Base-by-base conservation (phyloP, 2,113 vertebrate species). In the Capreolus pygargus region DNA sequence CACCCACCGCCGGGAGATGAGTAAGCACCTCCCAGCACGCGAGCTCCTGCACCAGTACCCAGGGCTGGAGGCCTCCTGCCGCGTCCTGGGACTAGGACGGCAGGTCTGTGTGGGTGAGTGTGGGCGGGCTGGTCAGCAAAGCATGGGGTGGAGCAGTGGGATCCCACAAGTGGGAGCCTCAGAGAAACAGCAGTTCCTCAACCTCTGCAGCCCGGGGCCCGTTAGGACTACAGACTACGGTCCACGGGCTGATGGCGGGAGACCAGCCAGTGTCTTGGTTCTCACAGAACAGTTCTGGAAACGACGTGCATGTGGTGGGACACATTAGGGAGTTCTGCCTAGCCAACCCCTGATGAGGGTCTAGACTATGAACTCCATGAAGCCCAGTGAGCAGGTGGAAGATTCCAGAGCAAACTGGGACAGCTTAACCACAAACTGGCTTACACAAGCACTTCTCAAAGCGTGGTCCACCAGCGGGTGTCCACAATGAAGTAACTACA, bases 1-100 rank as follows among this genome's bases (percentile, higher is more conserved):
- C 33, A 86, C 16, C 5, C 33, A 52, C 9, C 0, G 3, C 33
- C 9, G 8, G 58, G 36, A 60, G 0, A 9, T 0, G 0, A 23
- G 86, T 30, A 13, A 17, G 54, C 0, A 4, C 15, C 21, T 58
- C 7, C 1, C 2, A 7, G 25, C 12, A 36, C 6, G 0, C 7
- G 3, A 12, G 28, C n/a, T 33, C 52, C 25, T 3, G 3, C 2
- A 54, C 50, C 33, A 55, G 78, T 16, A 19, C 21, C 23, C 30
- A 14, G 61, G 94, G 83, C 47, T 9, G 6, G 60, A n/a, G 79
- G 58, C 50, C 61, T 52, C 78, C 83, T 61, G 14, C 2, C 2
- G 9, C 6, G 0, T 36, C 50, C 81, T 79, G 13, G 60, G 47
- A 83, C 27, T 57, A 14, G 19, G 45, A 54, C 3, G 2, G 9